Conservation (phyloP, 2,113 vertebrate species). For the Oreochromis aureus region DNA sequence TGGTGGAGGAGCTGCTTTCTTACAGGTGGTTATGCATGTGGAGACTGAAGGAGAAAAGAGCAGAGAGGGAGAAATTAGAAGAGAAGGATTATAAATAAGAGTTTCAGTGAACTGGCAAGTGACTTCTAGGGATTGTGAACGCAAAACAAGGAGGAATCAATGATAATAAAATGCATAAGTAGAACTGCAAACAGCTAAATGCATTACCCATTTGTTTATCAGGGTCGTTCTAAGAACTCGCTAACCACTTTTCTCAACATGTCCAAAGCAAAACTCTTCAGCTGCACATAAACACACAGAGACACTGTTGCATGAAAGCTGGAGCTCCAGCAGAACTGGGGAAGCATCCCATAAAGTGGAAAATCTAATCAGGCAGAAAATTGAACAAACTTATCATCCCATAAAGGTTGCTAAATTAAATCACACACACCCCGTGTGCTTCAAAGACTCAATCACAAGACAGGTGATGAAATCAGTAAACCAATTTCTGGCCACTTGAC, state of each 20-base stretch:
- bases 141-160: neutral
- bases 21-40: slow-evolving; percentile 94
- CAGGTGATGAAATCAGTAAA: neutral
- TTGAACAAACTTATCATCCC: neutral
- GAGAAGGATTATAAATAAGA: neutral
- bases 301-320: neutral
- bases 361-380: slow-evolving; percentile 9
- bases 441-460: slow-evolving; percentile 2
- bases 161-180: neutral
- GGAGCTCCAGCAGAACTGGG: neutral
- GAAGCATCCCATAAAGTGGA: neutral
- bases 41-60: slow-evolving; percentile 74
- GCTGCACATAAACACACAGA: neutral
- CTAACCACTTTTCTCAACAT: neutral
- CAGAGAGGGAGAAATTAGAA: neutral
- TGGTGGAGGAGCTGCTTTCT: slow-evolving; percentile 93
- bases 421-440: neutral
- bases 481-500: neutral
- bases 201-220: neutral
- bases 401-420: neutral
- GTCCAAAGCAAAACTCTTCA: neutral
- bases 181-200: neutral
- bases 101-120: neutral
- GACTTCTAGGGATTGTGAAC: neutral
- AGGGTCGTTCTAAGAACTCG: neutral